phyloP scores from a whole-genome alignment of 2,888 invertebrate species.

The Sarcophaga subvicina region DNA sequence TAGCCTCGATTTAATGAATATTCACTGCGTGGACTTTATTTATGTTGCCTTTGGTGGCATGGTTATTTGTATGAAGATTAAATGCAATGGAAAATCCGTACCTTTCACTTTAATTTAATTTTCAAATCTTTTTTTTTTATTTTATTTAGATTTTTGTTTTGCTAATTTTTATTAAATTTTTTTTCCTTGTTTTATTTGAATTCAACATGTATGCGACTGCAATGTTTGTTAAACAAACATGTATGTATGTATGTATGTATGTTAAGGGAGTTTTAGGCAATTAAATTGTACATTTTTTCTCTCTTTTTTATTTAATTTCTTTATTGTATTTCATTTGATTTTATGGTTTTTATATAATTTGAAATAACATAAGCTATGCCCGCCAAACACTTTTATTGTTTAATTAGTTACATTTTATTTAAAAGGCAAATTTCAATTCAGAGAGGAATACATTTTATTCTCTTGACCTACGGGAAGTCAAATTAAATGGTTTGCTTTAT shows the following conservation, averaged over 20 bases:
- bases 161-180: conserved; percentile 23
- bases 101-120: conserved; percentile 62
- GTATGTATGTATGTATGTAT: background rate
- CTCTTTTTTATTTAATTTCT: conserved; percentile 12
- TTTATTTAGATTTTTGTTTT: conserved; percentile 23
- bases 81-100: conserved; percentile 12
- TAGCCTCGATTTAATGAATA: conserved; percentile 61
- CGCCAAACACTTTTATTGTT: background rate
- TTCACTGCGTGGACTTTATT: conserved; percentile 21
- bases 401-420: conserved; percentile 51
- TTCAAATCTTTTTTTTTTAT: background rate
- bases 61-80: conserved; percentile 16
- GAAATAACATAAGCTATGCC: too few relatives aligned
- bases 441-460: background rate
- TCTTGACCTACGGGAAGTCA: too few relatives aligned
- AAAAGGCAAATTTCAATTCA: conserved; percentile 31
- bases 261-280: conserved; percentile 21
- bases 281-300: background rate
- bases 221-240: background rate
- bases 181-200: conserved; percentile 18
- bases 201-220: conserved; percentile 4
- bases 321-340: background rate
- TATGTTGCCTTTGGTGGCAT: background rate
- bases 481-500: too few relatives aligned
- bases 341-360: conserved; percentile 3